Conservation (phyloP, 2,888 invertebrate species). For the Amiota communis region DNA sequence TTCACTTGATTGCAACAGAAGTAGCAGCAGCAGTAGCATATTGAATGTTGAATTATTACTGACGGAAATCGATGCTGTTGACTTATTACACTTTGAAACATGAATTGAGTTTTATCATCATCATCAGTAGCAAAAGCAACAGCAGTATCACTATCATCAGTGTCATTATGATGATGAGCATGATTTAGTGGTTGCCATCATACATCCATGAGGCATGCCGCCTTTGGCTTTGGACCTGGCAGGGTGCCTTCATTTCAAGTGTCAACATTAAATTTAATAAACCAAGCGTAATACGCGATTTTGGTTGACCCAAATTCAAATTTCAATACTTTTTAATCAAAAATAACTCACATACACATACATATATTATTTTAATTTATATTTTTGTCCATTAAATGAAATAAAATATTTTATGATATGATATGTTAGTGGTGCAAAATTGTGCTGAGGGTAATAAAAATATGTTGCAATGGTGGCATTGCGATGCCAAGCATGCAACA, state of each 20-base stretch:
- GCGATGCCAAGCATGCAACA: not conserved
- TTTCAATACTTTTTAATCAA: slow-evolving; percentile 21
- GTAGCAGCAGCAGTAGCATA: too few relatives aligned
- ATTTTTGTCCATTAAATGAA: slow-evolving; percentile 12
- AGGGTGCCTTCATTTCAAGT: too few relatives aligned
- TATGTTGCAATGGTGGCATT: not conserved
- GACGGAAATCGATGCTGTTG: slow-evolving; percentile 58
- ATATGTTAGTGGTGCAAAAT: slow-evolving; percentile 29
- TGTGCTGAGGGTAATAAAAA: too few relatives aligned
- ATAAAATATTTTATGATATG: slow-evolving; percentile 36
- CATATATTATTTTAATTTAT: too few relatives aligned
- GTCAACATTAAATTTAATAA: slow-evolving; percentile 1
- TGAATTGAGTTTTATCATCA: not conserved
- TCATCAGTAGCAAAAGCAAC: too few relatives aligned
- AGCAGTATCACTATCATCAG: too few relatives aligned
- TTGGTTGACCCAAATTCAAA: not conserved
- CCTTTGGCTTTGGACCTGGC: too few relatives aligned
- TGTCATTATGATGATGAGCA: too few relatives aligned
- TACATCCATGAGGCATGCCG: too few relatives aligned
- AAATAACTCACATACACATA: too few relatives aligned
- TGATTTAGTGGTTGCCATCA: too few relatives aligned
- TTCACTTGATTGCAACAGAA: slow-evolving; percentile 39
- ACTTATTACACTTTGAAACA: slow-evolving; percentile 39
- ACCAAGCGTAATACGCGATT: not conserved
- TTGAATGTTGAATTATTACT: slow-evolving; percentile 55